Percentiles rank a stretch among this genome's conserved stretches.
Conservation (phyloP, 30 jellyfish, hydroid and myxozoan genomes). For the Aurelia coerulea region DNA sequence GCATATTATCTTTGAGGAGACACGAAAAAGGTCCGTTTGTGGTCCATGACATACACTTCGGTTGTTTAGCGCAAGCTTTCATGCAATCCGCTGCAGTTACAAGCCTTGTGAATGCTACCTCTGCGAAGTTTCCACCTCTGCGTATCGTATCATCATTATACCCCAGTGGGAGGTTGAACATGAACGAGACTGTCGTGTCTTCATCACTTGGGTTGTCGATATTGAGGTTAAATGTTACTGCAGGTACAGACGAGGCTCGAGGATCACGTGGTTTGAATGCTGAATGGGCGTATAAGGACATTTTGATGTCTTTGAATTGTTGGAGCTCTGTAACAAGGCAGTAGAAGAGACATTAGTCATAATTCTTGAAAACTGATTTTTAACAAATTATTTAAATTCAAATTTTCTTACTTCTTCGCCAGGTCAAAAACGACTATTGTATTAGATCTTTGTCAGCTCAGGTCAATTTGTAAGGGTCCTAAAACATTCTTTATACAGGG, state of each 20-base stretch:
- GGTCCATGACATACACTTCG: conserved; percentile 97
- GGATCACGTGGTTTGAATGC: conserved; percentile 96
- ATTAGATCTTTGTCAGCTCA: too few relatives aligned
- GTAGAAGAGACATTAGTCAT: not conserved
- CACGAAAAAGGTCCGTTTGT: conserved; percentile 98
- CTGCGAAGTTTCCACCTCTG: conserved; percentile 91
- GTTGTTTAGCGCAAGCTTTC: conserved; percentile 92
- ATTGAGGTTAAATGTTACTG: conserved; percentile 87
- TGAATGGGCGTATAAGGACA: conserved; percentile 85
- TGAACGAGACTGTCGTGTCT: conserved; percentile 82
- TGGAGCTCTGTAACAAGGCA: conserved; percentile 45
- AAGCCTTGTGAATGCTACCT: conserved; percentile 84
- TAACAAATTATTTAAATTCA: too few relatives aligned
- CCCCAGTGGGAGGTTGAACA: conserved; percentile 93
- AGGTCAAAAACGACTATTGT: too few relatives aligned
- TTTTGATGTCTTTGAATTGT: conserved; percentile 70
- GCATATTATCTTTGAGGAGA: conserved; percentile 95
- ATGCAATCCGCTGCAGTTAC: conserved; percentile 97
- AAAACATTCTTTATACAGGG: not conserved
- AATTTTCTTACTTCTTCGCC: too few relatives aligned
- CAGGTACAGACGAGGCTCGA: conserved; percentile 87
- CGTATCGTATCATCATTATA: conserved; percentile 96
- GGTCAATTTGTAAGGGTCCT: too few relatives aligned
- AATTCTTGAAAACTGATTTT: not conserved
- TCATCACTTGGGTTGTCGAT: conserved; percentile 82